Evolutionary conservation across 2,797 vertebrate species (phyloP), one percentile per base, ranked within the genome.

Genomic region (Limnodromus scolopaceus): DNA sequence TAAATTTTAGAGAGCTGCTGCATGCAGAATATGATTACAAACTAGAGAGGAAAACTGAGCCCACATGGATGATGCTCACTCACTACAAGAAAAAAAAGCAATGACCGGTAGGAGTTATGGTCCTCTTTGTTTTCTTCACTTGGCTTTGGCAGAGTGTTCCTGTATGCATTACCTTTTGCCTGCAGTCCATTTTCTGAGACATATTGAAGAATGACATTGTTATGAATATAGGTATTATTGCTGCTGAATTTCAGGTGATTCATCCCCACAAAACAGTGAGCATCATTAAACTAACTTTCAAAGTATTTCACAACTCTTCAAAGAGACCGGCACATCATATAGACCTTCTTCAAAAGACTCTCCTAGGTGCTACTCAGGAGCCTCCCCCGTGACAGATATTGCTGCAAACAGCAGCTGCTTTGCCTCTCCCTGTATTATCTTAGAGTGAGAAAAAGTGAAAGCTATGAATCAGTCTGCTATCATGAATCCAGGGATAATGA

Each of bases 331-430:
- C 64, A 70, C 60, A 91, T 36, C 53, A 43, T 17, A 68, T 2
- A 77, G 60, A 83, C 18, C 68, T 51, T 60, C 38, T 87, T 77
- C 71, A 74, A 64, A 93, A 60, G 66, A 41, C 58, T 60, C 32
- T 61, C 78, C 48, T 38, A 77, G 81, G 70, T 11, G 0, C 75
- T 69, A 55, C 83, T 77, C 60, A 23, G 79, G 65, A 79, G 46
- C 4, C 22, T 87, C 93, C 72, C 80, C 53, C 2, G 4, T 43
- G 88, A 27, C 86, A 90, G 88, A 28, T 78, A 72, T 1, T 15
- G 6, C 90, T 91, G 92, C 93, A 55, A 76, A 38, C 58, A 91
- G 84, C 71, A 91, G 86, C 91, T 92, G 88, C 70, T 63, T 32
- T 72, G 25, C 71, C 66, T 94, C 69, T 72, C 51, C 75, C 70